These are phyloP conservation scores for Troglohyphantes excavatus DNA, from an alignment of 2,888 invertebrate species.

Conservation along the genomic window DNA sequence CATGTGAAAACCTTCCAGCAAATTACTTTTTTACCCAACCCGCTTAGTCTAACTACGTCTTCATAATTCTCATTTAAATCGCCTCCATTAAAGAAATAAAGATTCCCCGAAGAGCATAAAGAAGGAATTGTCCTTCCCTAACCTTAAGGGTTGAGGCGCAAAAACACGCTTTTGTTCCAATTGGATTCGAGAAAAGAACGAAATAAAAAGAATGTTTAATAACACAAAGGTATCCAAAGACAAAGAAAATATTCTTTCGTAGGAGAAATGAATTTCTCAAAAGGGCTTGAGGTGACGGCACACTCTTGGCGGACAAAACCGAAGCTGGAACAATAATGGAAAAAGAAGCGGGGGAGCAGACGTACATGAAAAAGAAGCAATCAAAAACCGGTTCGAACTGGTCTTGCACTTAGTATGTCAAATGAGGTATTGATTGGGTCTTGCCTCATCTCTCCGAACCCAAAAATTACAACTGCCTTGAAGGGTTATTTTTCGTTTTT, in stretches of 20 bases:
- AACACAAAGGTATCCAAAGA: conserved; percentile 54
- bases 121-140: not conserved
- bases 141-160: conserved; percentile 37
- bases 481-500: conserved; percentile 40
- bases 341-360: conserved; percentile 17
- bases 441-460: conserved; percentile 1
- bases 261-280: conserved; percentile 65
- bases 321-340: conserved; percentile 50
- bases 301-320: conserved; percentile 59
- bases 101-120: conserved; percentile 37
- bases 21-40: conserved; percentile 57
- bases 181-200: conserved; percentile 48
- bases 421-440: conserved; percentile 67
- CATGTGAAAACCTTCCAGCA: conserved; percentile 38
- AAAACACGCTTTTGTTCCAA: conserved; percentile 58
- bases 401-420: conserved; percentile 60
- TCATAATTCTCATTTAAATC: conserved; percentile 68
- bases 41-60: conserved; percentile 50
- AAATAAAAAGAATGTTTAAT: conserved; percentile 55
- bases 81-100: conserved; percentile 52
- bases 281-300: conserved; percentile 58
- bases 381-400: conserved; percentile 63
- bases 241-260: conserved; percentile 31
- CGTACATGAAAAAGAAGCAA: conserved; percentile 35
- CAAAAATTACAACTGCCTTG: conserved; percentile 56